Evolutionary conservation across 2,113 vertebrate genomes (phyloP).

Genomic region (Cebus imitator): DNA sequence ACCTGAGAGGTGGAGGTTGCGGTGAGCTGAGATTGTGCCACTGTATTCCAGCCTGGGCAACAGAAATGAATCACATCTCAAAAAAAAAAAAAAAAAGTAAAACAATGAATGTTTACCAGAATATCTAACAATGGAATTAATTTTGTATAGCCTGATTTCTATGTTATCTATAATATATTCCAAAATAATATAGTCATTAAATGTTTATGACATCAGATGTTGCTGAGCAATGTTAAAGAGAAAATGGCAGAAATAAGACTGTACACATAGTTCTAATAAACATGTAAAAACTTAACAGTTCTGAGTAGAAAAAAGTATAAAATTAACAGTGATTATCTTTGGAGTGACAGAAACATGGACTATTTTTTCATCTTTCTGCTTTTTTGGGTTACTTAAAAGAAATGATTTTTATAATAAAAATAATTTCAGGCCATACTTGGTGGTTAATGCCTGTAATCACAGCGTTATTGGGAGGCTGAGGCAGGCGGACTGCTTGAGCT

Average conservation of each 20-base stretch:
- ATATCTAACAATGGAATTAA: not conserved
- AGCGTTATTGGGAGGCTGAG: too few species aligned
- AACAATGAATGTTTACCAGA: constrained; percentile 18
- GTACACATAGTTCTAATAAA: not conserved
- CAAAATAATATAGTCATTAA: constrained; percentile 9
- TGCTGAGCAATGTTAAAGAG: not conserved
- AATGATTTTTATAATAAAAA: not conserved
- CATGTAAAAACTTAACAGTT: not conserved
- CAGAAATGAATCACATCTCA: too few species aligned
- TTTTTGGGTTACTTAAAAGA: constrained; percentile 7
- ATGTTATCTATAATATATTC: not conserved
- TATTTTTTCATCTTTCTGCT: not conserved
- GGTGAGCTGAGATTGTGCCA: too few species aligned
- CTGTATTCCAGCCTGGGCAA: too few species aligned
- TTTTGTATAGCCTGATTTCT: not conserved
- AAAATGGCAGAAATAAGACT: not conserved
- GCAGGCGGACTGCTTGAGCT: too few species aligned
- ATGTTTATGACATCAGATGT: not conserved
- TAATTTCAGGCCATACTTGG: not conserved
- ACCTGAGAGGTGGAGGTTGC: too few species aligned
- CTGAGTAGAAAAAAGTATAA: not conserved
- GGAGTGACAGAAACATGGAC: not conserved
- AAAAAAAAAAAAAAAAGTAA: not conserved
- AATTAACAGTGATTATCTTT: constrained; percentile 3
- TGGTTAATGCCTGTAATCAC: too few species aligned